These are phyloP conservation scores for Clinocottus analis DNA, from an alignment of 2,113 vertebrate species.

Conservation along the genomic window DNA sequence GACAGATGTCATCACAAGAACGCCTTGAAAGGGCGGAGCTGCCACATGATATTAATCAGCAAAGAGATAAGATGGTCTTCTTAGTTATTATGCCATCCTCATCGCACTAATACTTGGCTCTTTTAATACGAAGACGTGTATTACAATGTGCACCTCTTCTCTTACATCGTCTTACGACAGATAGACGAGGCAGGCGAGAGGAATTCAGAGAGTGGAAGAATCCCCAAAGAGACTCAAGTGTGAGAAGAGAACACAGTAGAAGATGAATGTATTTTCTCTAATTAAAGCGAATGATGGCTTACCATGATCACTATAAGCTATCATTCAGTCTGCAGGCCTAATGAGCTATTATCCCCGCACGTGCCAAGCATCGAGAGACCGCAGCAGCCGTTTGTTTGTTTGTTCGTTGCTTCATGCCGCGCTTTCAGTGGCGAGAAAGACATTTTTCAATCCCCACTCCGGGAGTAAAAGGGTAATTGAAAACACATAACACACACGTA, in stretches of 20 bases:
- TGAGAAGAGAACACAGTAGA: conserved; percentile 49
- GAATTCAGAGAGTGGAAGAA: conserved; percentile 61
- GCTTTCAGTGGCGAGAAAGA: not conserved
- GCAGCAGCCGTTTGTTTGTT: conserved; percentile 40
- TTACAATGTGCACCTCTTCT: conserved; percentile 68
- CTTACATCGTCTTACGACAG: conserved; percentile 79
- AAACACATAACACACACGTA: conserved; percentile 55
- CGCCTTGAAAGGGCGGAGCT: not conserved
- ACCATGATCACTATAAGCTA: conserved; percentile 50
- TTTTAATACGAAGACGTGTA: conserved; percentile 41
- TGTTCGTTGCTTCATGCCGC: conserved; percentile 12
- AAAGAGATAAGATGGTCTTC: not conserved
- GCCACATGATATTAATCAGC: not conserved
- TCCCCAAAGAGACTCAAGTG: conserved; percentile 57
- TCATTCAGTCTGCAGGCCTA: conserved; percentile 42
- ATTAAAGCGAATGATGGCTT: conserved; percentile 68
- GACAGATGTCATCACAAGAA: not conserved
- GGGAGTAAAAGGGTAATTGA: conserved; percentile 16
- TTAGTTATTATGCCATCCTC: conserved; percentile 35
- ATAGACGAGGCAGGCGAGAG: conserved; percentile 43
- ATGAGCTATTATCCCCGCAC: conserved; percentile 58
- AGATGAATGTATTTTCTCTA: conserved; percentile 71
- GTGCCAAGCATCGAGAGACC: conserved; percentile 47
- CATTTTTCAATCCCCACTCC: conserved; percentile 8
- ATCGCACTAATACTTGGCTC: conserved; percentile 23